Evolutionary conservation across 2,888 invertebrate species (phyloP), one percentile per base, ranked within the genome.

Genomic region (Philereme vetulata): DNA sequence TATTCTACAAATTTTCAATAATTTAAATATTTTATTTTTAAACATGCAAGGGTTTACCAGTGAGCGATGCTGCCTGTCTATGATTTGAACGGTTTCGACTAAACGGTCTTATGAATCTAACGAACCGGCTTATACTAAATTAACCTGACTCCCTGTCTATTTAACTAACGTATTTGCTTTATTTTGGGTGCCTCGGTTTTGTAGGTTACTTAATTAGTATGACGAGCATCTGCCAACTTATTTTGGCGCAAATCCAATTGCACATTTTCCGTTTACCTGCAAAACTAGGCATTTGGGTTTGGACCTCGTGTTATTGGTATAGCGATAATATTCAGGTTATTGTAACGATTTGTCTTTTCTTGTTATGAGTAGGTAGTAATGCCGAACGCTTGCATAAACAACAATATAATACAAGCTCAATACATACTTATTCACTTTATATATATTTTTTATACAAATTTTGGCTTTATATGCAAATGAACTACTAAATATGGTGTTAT

Each of bases 181-280:
- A 51, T 50, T 59, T 56, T 38, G 46, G 2, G 7, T 46, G 59
- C 49, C 32, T 11, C 48, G 58, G 59, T 60, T 62, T 67, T 66
- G 56, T 64, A 51, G 63, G 63, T 60, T 65, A 58, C 63, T 62
- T 66, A 66, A 67, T 67, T 67, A 70, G 62, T 65, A 70, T 67
- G 61, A 61, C 57, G 46, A 53, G 55, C 63, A 48, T 54, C 49
- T 67, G 70, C 70, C 70, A 67, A 67, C 53, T 63, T 62, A 66
- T 65, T 62, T 65, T 70, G 70, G 67, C 66, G 32, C 46, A 49
- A 42, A 48, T 51, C 66, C 67, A 70, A 64, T 51, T 45, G 51
- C 60, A 67, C 56, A 60, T 64, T 64, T 69, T 66, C 64, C 56
- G 54, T 64, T 69, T 59, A 70, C 65, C 67, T 70, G 62, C 65